Base-by-base conservation (phyloP, 1,140 invertebrate genomes). In the Pogonomyrmex californicus region DNA sequence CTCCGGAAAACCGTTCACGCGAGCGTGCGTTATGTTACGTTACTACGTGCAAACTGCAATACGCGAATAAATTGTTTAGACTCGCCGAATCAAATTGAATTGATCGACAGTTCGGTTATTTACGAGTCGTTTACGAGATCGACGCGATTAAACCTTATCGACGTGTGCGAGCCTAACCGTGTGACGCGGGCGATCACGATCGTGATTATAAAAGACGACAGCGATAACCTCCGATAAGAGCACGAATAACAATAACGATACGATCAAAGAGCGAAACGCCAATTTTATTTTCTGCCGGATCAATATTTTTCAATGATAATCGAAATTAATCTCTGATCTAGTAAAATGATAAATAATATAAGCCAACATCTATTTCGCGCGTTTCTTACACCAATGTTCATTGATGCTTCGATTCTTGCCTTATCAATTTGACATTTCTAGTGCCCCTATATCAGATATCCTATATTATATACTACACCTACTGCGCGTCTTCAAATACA, bases 31-130 rank as follows among this genome's bases (percentile, higher is more conserved):
- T 36, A 58, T 7, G 5, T 47, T n/a, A 38, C 5, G n/a, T 44
- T 23, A 12, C 56, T 62, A 83, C 79, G 79, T 83, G 79, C 79
- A 83, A 83, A 83, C 79, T 73, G 68, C n/a, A 83, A 83, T 83
- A 12, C 4, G 36, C 79, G 68, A 23, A 23, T 73, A 60, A 62
- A 75, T 60, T 23, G 49, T 4, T 56, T 23, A 0, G 14, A 44
- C 41, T 60, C 38, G 17, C 9, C 4, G 14, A 70, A 6, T 73
- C 38, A n/a, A 33, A 60, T 78, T 65, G 38, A 68, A 68, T 60
- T 33, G 41, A 44, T 75, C 54, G 30, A 44, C 2, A 23, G 54
- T 68, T 30, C 23, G 23, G 33, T 68, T 23, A 33, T 36, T 70
- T 23, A 23, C 30, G 54, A 44, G 6, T 36, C 17, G n/a, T 82